Evolutionary conservation across 2,888 invertebrate genomes (phyloP).

Genomic region (Caenorhabditis imperialis): DNA sequence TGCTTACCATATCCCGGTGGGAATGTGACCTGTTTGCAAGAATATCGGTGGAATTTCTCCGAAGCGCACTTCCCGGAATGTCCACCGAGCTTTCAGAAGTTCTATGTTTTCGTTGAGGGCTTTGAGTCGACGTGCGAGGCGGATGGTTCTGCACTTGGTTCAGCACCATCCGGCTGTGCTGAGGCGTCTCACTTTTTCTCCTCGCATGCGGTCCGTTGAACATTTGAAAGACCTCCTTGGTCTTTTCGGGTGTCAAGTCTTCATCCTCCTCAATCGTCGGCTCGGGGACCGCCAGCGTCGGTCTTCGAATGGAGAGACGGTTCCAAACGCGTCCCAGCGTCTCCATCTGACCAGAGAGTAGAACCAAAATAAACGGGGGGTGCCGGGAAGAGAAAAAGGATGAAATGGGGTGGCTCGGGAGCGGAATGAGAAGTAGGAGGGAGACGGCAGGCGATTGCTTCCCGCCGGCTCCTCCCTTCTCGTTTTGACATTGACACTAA

Average conservation of each 20-base stretch:
- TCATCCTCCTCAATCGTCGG: slow-evolving; percentile 35
- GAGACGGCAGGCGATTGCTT: slow-evolving; percentile 30
- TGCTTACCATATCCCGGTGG: slow-evolving; percentile 50
- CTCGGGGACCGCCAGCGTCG: slow-evolving; percentile 32
- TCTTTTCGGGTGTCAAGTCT: slow-evolving; percentile 58
- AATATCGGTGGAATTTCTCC: slow-evolving; percentile 49
- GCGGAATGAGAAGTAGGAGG: slow-evolving; percentile 37
- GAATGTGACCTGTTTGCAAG: slow-evolving; percentile 18
- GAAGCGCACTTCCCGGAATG: slow-evolving; percentile 10
- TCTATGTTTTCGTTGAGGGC: slow-evolving; percentile 35
- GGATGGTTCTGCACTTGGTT: slow-evolving; percentile 45
- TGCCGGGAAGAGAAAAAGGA: slow-evolving; percentile 21
- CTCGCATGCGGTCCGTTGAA: slow-evolving; percentile 52
- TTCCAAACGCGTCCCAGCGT: slow-evolving; percentile 62
- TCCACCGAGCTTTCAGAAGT: slow-evolving; percentile 38
- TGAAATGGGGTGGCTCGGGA: slow-evolving; percentile 29
- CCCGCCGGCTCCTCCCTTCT: slow-evolving; percentile 42
- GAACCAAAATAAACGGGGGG: too few relatives aligned
- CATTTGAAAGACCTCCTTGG: slow-evolving; percentile 66
- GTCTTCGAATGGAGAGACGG: slow-evolving; percentile 60
- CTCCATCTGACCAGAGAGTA: too few relatives aligned
- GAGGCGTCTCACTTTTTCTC: slow-evolving; percentile 37
- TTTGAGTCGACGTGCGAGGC: slow-evolving; percentile 36
- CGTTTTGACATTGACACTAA: slow-evolving; percentile 51
- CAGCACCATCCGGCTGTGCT: slow-evolving; percentile 26